Evolutionary conservation across 2,113 vertebrate species (phyloP).

Genomic region (Neolamprologus variostigma): DNA sequence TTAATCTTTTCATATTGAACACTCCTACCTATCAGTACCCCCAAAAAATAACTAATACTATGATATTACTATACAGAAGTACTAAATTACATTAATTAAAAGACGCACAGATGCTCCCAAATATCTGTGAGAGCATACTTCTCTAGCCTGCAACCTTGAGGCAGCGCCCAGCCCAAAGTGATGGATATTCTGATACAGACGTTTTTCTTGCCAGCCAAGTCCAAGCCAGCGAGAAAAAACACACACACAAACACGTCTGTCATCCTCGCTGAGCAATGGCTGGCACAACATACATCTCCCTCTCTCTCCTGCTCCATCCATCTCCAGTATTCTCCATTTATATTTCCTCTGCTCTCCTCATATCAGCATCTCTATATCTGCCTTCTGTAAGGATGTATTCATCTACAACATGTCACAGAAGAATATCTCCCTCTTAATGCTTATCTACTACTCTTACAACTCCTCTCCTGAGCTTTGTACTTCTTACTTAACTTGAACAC

Average conservation of each 20-base stretch:
- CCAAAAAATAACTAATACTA: not conserved
- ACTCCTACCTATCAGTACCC: not conserved
- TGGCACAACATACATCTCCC: constrained; percentile 19
- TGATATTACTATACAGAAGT: not conserved
- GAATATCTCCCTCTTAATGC: not conserved
- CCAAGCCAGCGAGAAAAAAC: not conserved
- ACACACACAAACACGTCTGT: constrained; percentile 17
- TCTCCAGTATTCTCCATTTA: constrained; percentile 25
- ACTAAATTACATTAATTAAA: not conserved
- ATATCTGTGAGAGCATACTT: not conserved
- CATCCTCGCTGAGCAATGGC: constrained; percentile 8
- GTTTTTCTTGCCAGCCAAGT: constrained; percentile 12
- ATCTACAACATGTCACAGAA: constrained; percentile 13
- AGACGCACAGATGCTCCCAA: not conserved
- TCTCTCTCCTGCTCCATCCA: constrained; percentile 4
- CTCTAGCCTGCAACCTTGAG: constrained; percentile 32
- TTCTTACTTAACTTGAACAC: not conserved
- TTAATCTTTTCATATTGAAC: not conserved
- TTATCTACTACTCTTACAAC: not conserved
- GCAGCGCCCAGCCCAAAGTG: constrained; percentile 42
- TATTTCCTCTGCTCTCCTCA: constrained; percentile 1
- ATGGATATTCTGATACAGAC: constrained; percentile 35
- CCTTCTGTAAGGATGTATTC: not conserved
- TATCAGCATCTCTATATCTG: constrained; percentile 34
- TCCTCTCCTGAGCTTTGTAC: not conserved